Evolutionary conservation across 2,888 invertebrate genomes (phyloP).

Genomic region (Drosophila cracens): DNA sequence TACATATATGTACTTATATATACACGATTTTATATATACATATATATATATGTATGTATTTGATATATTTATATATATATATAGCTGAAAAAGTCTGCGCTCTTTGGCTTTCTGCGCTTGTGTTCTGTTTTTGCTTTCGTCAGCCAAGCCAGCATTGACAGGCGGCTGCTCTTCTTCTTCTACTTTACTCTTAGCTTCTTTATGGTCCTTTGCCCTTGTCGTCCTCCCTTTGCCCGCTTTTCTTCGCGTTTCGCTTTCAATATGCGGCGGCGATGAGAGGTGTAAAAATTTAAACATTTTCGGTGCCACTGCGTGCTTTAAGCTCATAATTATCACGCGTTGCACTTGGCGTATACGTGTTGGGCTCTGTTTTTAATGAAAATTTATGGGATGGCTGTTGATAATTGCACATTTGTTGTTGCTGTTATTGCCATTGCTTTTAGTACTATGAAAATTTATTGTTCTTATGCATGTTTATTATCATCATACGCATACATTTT

Average conservation of each 20-base stretch:
- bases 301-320: constrained; percentile 56
- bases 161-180: constrained; percentile 21
- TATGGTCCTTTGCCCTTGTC: constrained; percentile 5
- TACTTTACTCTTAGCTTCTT: constrained; percentile 5
- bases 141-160: constrained; percentile 57
- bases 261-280: constrained; percentile 2
- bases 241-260: constrained; percentile 44
- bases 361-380: constrained; percentile 54
- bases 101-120: constrained; percentile 36
- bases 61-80: constrained; percentile 1
- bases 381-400: constrained; percentile 68
- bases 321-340: constrained; percentile 70
- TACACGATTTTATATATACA: not conserved
- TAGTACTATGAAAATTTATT: constrained; percentile 63
- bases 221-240: constrained; percentile 2
- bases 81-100: constrained; percentile 39
- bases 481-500: constrained; percentile 25
- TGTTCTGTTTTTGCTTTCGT: constrained; percentile 49
- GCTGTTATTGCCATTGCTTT: constrained; percentile 36
- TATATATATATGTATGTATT: constrained; percentile 1
- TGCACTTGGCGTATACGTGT: constrained; percentile 63
- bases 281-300: constrained; percentile 30
- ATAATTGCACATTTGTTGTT: constrained; percentile 64
- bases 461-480: constrained; percentile 69
- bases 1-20: constrained; percentile 14